phyloP scores from a whole-genome alignment of 1,140 invertebrate genomes.

The Lasioglossum baleicum region DNA sequence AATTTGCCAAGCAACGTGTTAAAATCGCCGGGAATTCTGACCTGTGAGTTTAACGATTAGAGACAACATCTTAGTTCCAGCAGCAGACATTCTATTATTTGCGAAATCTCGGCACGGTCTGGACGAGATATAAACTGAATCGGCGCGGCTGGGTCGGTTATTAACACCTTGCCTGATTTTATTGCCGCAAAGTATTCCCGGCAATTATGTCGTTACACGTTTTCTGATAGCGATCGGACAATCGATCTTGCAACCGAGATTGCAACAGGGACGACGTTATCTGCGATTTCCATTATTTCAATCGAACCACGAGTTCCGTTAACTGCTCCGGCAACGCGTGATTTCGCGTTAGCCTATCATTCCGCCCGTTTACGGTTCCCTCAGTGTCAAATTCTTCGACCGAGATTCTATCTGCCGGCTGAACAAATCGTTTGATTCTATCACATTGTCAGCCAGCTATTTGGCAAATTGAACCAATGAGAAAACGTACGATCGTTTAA shows the following conservation, averaged over 20 bases:
- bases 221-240: slow-evolving; percentile 33
- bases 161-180: slow-evolving; percentile 42
- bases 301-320: slow-evolving; percentile 12
- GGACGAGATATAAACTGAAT: not conserved
- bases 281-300: slow-evolving; percentile 37
- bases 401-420: not conserved
- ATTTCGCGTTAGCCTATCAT: not conserved
- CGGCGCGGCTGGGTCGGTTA: slow-evolving; percentile 2
- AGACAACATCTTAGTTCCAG: not conserved
- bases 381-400: not conserved
- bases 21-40: not conserved
- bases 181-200: slow-evolving; percentile 10
- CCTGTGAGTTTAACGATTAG: slow-evolving; percentile 2
- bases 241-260: slow-evolving; percentile 29
- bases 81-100: slow-evolving; percentile 30
- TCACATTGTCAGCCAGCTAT: not conserved
- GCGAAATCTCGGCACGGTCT: slow-evolving; percentile 13
- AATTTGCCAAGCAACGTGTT: too few species aligned
- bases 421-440: slow-evolving; percentile 2
- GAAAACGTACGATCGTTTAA: not conserved
- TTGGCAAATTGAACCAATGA: not conserved
- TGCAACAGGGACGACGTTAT: slow-evolving; percentile 25
- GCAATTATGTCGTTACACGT: slow-evolving; percentile 41
- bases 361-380: not conserved
- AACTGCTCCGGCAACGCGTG: not conserved